phyloP scores from a whole-genome alignment of 2,797 vertebrate genomes.

The Hypotaenidia philippensis region DNA sequence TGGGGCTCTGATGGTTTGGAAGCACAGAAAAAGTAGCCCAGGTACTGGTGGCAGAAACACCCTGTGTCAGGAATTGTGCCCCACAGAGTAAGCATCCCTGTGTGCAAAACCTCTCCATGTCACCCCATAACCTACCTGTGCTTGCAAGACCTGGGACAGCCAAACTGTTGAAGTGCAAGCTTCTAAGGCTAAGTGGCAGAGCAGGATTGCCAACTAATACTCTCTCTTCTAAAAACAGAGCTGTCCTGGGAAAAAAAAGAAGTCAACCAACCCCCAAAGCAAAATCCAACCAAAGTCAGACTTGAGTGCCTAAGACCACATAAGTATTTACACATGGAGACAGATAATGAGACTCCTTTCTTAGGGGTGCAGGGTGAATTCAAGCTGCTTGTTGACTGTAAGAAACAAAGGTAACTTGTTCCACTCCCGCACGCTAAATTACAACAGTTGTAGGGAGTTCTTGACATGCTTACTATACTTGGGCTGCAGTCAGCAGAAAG shows the following conservation, averaged over 20 bases:
- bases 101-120: background rate
- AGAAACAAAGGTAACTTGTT: background rate
- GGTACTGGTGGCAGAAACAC: background rate
- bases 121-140: background rate
- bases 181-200: background rate
- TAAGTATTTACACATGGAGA: background rate
- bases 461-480: background rate
- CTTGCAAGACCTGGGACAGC: background rate
- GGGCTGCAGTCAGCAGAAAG: background rate
- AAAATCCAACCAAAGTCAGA: background rate
- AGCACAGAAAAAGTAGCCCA: background rate
- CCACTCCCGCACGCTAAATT: background rate
- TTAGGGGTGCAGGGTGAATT: background rate
- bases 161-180: accelerated
- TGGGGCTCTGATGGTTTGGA: background rate
- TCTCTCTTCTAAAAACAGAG: background rate
- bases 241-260: background rate
- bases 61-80: accelerated
- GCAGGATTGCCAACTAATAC: background rate
- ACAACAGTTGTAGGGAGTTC: accelerated
- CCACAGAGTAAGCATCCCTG: background rate
- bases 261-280: background rate
- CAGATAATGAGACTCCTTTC: background rate
- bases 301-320: background rate
- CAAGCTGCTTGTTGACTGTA: background rate